Base-by-base conservation (phyloP, 1,140 invertebrate species). In the Nebria ingens region DNA sequence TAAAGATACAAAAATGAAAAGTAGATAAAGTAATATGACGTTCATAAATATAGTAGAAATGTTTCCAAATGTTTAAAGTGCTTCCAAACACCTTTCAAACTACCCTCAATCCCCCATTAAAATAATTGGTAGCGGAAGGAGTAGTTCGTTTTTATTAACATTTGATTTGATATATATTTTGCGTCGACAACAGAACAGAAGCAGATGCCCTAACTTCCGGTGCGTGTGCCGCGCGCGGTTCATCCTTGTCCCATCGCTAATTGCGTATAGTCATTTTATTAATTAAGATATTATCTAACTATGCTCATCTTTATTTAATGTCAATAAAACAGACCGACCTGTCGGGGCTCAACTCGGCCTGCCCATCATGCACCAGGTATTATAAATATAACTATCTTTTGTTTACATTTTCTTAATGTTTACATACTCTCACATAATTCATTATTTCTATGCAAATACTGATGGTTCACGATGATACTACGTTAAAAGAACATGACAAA, bases 281-380 rank as follows among this genome's bases (percentile, higher is more conserved):
- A 45, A 45, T 45, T 45, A 45, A 45, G 40, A 45, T 45, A 4
- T 45, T 45, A 45, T 45, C 40, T 6, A 45, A 4, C n/a, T 34
- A n/a, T n/a, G 25, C 40, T 45, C 40, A 45, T 45, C 40, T 45
- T 45, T 45, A 45, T 45, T 45, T 45, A 11, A 45, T 45, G 15
- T 45, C 40, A 45, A 45, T 45, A 45, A 45, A 45, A 45, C 15
- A n/a, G n/a, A 34, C 25, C n/a, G n/a, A n/a, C n/a, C n/a, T 34
- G 25, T 34, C 6, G 6, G 25, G n/a, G n/a, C 25, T n/a, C n/a
- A n/a, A n/a, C n/a, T n/a, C n/a, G n/a, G n/a, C n/a, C n/a, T n/a
- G n/a, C n/a, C n/a, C n/a, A n/a, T n/a, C 25, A 34, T 34, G n/a
- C 25, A 34, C 25, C n/a, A n/a, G 4, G 25, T 29, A 29, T 45